Evolutionary conservation across 2,888 invertebrate species (phyloP), one percentile per base, ranked within the genome.

Genomic region (Cryptus armator): DNA sequence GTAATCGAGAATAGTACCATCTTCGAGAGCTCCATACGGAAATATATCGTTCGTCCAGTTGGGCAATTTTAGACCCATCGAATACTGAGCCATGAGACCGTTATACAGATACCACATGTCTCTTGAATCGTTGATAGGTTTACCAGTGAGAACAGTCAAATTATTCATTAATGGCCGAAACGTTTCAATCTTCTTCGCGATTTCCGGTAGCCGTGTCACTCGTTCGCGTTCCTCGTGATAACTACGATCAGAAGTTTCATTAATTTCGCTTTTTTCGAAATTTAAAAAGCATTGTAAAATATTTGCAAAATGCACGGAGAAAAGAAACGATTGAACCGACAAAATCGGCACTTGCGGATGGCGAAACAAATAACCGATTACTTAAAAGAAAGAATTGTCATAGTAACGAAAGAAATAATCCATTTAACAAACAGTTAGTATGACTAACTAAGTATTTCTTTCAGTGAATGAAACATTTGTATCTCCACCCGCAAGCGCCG

Each of bases 41-140:
- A 92, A 92, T 2, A 95, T 94, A 62, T 94, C 94, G 86, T 94
- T 94, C 2, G 95, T 94, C 95, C 95, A 95, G 89, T 94, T 94
- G 9, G 95, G 95, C 90, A 95, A 94, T 1, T 94, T 91, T 82
- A 95, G 94, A 92, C 95, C 94, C 86, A 95, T 95, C 72, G 94
- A 94, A 44, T 94, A 94, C 94, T 95, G 91, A 4, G 94, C 92
- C 84, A 89, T 90, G n/a, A 94, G 85, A 16, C 91, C 82, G 37
- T 90, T 88, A 81, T 91, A 91, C 0, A 91, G 72, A 81, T 89
- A 82, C 67, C 89, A 89, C 84, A 90, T 83, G 44, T 90, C 89
- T 7, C 75, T 81, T 0, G 87, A 59, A 37, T 51, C 84, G 0
- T 74, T 68, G 7, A 90, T 88, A 1, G 67, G n/a, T 71, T 90